phyloP scores from a whole-genome alignment of 2,797 vertebrate species.

The Falco biarmicus region DNA sequence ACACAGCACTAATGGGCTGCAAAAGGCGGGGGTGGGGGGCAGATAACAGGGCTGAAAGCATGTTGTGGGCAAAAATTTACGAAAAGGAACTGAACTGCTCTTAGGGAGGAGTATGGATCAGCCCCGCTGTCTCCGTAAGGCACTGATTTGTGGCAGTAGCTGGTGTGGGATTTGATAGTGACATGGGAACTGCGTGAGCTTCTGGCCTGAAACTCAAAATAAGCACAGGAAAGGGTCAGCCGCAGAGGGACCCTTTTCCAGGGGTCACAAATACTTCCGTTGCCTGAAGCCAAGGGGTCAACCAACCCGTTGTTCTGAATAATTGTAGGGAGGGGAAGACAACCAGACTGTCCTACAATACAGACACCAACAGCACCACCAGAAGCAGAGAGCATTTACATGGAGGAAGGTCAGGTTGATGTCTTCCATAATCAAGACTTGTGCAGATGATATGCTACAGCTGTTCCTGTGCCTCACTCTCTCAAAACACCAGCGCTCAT shows the following conservation, averaged over 20 bases:
- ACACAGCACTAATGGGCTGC: not conserved
- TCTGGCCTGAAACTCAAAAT: not conserved
- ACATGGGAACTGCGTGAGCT: accelerated
- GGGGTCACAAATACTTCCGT: not conserved
- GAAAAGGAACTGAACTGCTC: no score
- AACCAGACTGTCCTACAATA: accelerated
- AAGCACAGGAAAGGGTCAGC: not conserved
- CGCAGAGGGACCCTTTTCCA: not conserved
- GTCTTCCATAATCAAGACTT: not conserved
- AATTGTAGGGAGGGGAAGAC: not conserved
- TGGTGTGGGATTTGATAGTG: not conserved
- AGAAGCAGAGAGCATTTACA: accelerated
- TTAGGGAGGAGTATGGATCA: not conserved
- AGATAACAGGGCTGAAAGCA: not conserved
- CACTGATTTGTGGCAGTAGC: not conserved
- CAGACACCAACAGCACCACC: accelerated
- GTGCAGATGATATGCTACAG: accelerated
- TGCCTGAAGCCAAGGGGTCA: not conserved
- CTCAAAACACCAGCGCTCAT: accelerated
- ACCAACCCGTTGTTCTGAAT: accelerated
- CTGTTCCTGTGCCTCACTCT: not conserved
- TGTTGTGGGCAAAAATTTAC: accelerated
- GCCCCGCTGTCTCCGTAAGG: accelerated
- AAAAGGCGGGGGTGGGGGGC: not conserved
- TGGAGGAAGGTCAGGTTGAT: not conserved